Conservation (phyloP, 2,113 vertebrate species). For the Phyllostomus hastatus region DNA sequence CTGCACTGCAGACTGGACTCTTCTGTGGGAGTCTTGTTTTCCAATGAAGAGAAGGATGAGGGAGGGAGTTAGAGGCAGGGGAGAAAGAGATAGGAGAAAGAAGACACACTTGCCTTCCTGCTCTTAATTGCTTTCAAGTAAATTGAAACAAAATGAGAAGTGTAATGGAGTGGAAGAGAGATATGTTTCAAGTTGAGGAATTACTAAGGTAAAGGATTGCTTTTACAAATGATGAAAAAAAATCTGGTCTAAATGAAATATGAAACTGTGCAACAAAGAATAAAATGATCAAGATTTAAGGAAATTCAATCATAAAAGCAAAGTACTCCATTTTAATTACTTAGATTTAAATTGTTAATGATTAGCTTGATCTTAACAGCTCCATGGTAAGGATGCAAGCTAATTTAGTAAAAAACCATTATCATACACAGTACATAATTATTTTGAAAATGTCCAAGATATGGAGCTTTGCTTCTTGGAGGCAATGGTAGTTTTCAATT, state of each 20-base stretch:
- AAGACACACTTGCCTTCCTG: background rate
- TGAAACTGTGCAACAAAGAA: slow-evolving; percentile 42
- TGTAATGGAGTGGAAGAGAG: slow-evolving; percentile 48
- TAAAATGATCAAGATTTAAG: slow-evolving; percentile 39
- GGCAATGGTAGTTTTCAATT: slow-evolving; percentile 52
- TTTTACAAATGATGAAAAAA: slow-evolving; percentile 41
- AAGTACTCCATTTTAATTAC: slow-evolving; percentile 46
- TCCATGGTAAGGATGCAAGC: background rate
- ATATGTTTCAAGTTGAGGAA: background rate
- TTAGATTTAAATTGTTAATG: slow-evolving; percentile 45
- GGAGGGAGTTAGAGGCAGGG: background rate
- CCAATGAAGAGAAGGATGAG: background rate
- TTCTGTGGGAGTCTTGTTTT: background rate
- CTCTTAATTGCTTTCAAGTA: slow-evolving; percentile 56
- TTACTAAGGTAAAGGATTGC: background rate
- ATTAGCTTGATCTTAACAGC: slow-evolving; percentile 48
- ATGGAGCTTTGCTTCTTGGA: slow-evolving; percentile 44
- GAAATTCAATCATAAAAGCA: slow-evolving; percentile 32
- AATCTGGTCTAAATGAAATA: slow-evolving; percentile 43
- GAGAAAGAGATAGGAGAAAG: background rate
- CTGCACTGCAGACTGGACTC: background rate
- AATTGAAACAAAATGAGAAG: slow-evolving; percentile 64
- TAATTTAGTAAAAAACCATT: slow-evolving; percentile 67
- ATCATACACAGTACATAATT: slow-evolving; percentile 60
- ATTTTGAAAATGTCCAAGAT: slow-evolving; percentile 57